Evolutionary conservation across 2,113 vertebrate genomes (phyloP), one percentile per base, ranked within the genome.

Genomic region (Oryzias melastigma): DNA sequence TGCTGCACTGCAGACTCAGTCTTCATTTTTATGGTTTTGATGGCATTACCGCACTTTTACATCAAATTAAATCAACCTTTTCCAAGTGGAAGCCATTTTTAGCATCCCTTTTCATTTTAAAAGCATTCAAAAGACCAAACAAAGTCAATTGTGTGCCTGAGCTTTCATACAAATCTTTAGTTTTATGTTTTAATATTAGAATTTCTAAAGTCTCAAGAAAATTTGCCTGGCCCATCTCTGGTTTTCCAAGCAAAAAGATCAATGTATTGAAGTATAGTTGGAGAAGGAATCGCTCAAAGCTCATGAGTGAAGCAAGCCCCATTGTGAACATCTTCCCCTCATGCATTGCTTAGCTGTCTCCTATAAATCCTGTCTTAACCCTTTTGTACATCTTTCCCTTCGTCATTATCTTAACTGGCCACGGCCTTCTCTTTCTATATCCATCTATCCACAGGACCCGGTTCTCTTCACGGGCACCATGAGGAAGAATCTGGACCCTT

Each of bases 401-500:
- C 83, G 77, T 90, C 82, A 88, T 89, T 89, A 86, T 89, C 85
- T 87, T 88, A 85, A 86, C 82, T 77, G 87, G 86, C 86, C 71
- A 89, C 84, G 86, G 87, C 88, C 84, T 85, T 89, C 88, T 89
- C 88, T 87, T 89, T 91, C 84, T 86, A 88, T 83, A 73, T 79
- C 88, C 88, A 73, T 82, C 92, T 65, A 63, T 41, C 86, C 89
- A 84, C 90, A 98, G 95, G 95, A 98, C 73, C 94, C 95, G 68
- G 93, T 95, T 85, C 91, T 98, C 78, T 97, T 98, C 90, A 95
- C 94, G 82, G 95, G 95, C 81, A 95, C 93, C 49, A 94, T 98
- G 94, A 95, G 94, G 87, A 96, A 95, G 87, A 98, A 98, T 85
- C 91, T 98, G 83, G 96, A 98, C 91, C 96, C 95, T 82, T 98